Percentiles rank a stretch among this genome's conserved stretches.
These are phyloP conservation scores for Nesoenas mayeri DNA, from an alignment of 2,113 vertebrate species.

Conservation along the genomic window DNA sequence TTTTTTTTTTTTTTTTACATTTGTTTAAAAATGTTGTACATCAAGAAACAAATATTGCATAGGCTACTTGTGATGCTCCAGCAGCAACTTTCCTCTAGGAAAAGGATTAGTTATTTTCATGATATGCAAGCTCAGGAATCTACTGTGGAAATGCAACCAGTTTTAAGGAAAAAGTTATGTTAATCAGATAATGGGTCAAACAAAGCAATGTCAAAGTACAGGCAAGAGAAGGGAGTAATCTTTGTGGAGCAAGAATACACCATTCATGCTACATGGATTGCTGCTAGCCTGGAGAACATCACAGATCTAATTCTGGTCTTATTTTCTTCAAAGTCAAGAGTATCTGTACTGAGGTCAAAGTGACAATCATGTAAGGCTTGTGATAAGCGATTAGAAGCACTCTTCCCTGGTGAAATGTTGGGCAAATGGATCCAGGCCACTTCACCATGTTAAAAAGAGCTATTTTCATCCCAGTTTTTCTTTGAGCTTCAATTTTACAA, in stretches of 20 bases:
- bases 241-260: not conserved
- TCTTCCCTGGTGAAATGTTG: not conserved
- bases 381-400: not conserved
- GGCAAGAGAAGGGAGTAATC: not conserved
- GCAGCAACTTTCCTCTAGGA: not conserved
- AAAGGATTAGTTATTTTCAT: not conserved
- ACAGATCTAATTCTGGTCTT: not conserved
- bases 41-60: not conserved
- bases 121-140: not conserved
- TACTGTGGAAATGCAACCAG: not conserved
- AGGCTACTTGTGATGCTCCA: not conserved
- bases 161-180: not conserved
- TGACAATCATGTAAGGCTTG: not conserved
- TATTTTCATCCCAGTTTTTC: not conserved
- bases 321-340: not conserved
- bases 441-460: not conserved
- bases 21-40: not conserved
- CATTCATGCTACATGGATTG: not conserved
- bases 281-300: not conserved
- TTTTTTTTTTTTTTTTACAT: not conserved
- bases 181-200: not conserved
- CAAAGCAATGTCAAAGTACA: not conserved
- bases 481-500: not conserved
- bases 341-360: not conserved
- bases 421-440: not conserved